phyloP scores from a whole-genome alignment of 2,888 invertebrate genomes.

The Melanargia galathea region DNA sequence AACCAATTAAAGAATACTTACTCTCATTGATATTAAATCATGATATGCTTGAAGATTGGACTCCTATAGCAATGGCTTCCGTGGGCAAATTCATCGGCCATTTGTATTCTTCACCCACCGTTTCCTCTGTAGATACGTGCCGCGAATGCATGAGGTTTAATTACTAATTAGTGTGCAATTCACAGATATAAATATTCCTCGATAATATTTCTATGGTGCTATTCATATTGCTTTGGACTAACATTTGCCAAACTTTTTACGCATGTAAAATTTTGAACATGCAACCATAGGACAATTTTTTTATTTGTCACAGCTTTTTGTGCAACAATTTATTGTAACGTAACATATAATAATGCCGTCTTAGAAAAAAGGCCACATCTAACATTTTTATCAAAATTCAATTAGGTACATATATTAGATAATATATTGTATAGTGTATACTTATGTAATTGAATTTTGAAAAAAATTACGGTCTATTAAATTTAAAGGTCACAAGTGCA shows the following conservation, averaged over 20 bases:
- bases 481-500: too few species aligned
- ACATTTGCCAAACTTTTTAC: neutral
- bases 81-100: neutral
- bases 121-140: neutral
- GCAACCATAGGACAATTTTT: neutral
- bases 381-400: too few species aligned
- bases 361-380: too few species aligned
- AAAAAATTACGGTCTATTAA: too few species aligned
- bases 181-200: too few species aligned
- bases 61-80: conserved; percentile 2
- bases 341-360: too few species aligned
- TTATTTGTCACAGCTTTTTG: too few species aligned
- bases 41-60: neutral
- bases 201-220: too few species aligned
- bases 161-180: neutral
- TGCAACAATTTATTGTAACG: too few species aligned
- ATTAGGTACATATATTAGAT: too few species aligned
- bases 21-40: neutral
- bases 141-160: neutral
- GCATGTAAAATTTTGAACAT: neutral
- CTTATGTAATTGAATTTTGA: too few species aligned
- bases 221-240: neutral
- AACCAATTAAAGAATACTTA: neutral
- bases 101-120: conserved; percentile 7
- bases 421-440: too few species aligned